A percentile compares a stretch with the other conserved stretches of the same genome.
phyloP scores from a whole-genome alignment of 1,140 invertebrate genomes.

The Aphelinus certus region DNA sequence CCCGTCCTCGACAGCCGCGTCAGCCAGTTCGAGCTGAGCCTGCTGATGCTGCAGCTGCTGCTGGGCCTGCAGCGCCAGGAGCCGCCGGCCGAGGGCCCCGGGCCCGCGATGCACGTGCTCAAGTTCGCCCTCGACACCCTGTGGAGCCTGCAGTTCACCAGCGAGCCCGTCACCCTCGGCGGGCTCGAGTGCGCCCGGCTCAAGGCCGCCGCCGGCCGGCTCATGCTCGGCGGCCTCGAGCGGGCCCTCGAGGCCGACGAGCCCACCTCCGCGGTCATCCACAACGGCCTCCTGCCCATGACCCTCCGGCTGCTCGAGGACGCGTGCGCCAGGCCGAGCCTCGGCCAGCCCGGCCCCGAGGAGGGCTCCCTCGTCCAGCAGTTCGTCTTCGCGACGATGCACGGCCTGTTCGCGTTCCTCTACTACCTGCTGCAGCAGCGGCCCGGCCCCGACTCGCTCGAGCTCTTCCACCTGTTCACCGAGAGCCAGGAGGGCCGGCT shows the following conservation, averaged over 20 bases:
- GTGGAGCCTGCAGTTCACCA: conserved; percentile 70
- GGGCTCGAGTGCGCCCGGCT: conserved; percentile 60
- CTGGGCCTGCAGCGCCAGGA: conserved; percentile 69
- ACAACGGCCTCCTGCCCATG: conserved; percentile 72
- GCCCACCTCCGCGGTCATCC: conserved; percentile 69
- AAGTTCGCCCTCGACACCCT: conserved; percentile 72
- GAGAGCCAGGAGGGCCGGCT: conserved; percentile 70
- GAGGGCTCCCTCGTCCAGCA: conserved; percentile 66
- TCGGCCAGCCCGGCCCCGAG: conserved; percentile 42
- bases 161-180: conserved; percentile 51
- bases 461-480: conserved; percentile 70
- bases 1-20: conserved; percentile 67
- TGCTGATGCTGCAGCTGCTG: conserved; percentile 70
- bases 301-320: conserved; percentile 70
- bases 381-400: conserved; percentile 71
- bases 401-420: conserved; percentile 68
- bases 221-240: conserved; percentile 70
- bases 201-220: conserved; percentile 69
- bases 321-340: conserved; percentile 56
- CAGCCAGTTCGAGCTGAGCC: conserved; percentile 68
- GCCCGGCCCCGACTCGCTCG: conserved; percentile 67
- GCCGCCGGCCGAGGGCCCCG: conserved; percentile 65
- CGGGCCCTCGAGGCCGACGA: conserved; percentile 70
- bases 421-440: conserved; percentile 69
- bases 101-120: conserved; percentile 69